Base-by-base conservation (phyloP, 37 sponge, comb jelly and placozoan species). In the Amphimedon queenslandica region DNA sequence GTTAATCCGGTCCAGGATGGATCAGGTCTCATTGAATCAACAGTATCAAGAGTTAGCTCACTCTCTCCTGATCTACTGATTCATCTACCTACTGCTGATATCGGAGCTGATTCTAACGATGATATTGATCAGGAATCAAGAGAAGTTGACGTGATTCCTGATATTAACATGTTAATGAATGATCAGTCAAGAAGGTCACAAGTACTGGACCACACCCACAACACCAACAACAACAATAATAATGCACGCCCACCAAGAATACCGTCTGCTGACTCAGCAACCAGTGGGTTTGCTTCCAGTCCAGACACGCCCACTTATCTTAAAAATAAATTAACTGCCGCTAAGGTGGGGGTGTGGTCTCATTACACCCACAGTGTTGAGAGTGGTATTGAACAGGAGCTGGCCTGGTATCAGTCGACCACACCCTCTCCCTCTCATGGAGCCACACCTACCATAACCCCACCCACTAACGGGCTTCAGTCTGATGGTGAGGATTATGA, bases 371-470 rank as follows among this genome's bases (percentile, higher is more conserved):
- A 32, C 65, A 61, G 71, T 34, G 40, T 70, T 53, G 80, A 79
- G 51, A 63, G 72, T 28, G 74, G 67, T 24, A 66, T 73, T 55
- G 68, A 72, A 4, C 56, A 58, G 30, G 74, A 73, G 10, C 42
- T 32, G 43, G 42, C 65, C n/a, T 81, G 74, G 74, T 81, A 67
- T 65, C 35, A 37, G 0, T 64, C 82, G 30, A 25, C 43, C 51
- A 18, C 51, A 2, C 23, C 29, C 21, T 34, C 40, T 39, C 67
- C 67, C 16, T 39, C 5, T 60, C 61, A 60, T 60, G 24, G 24
- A n/a, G 24, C 61, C 21, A 25, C 5, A 25, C 8, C 13, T 47
- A 60, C 27, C 61, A n/a, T 47, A 47, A 47, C 51, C 51, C 8
- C 13, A 18, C 51, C 13, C 51, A 47, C 51, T 13, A n/a, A n/a